phyloP scores from a whole-genome alignment of 2,888 invertebrate species.

The Apotomis capreana region DNA sequence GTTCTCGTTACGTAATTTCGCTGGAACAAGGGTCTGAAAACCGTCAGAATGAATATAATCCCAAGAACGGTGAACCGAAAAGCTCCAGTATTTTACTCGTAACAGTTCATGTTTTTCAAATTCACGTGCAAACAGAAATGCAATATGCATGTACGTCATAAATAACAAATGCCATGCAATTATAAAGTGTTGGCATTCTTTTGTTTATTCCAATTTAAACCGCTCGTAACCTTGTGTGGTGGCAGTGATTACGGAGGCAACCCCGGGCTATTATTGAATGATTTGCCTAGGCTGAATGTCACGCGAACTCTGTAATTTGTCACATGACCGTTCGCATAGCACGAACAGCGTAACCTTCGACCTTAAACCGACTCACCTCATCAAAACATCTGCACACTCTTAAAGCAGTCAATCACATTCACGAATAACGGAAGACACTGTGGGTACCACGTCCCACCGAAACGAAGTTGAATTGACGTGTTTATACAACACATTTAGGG shows the following conservation, averaged over 20 bases:
- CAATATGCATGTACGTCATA: conserved; percentile 18
- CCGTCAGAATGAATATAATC: background rate
- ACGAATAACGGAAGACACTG: conserved; percentile 73
- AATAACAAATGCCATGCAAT: conserved; percentile 27
- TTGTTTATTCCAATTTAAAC: conserved; percentile 36
- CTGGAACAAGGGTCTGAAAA: background rate
- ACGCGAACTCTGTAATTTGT: conserved; percentile 48
- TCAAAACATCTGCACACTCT: conserved; percentile 69
- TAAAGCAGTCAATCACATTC: conserved; percentile 59
- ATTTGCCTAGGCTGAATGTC: conserved; percentile 42
- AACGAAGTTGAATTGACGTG: conserved; percentile 68
- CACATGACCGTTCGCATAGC: conserved; percentile 39
- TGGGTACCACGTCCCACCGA: conserved; percentile 56
- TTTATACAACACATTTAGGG: conserved; percentile 58
- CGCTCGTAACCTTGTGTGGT: conserved; percentile 25
- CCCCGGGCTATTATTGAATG: conserved; percentile 37
- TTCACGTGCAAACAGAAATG: conserved; percentile 15
- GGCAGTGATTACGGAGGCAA: conserved; percentile 35
- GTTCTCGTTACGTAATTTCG: conserved; percentile 26
- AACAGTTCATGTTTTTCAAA: background rate
- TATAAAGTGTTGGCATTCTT: conserved; percentile 14
- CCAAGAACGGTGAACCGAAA: background rate
- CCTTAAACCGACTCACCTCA: conserved; percentile 76
- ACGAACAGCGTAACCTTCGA: conserved; percentile 61
- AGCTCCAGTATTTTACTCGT: background rate